Percentiles rank a stretch among this genome's conserved stretches.
Conservation (phyloP, 2,113 vertebrate genomes). For the Sebastes schlegelii region DNA sequence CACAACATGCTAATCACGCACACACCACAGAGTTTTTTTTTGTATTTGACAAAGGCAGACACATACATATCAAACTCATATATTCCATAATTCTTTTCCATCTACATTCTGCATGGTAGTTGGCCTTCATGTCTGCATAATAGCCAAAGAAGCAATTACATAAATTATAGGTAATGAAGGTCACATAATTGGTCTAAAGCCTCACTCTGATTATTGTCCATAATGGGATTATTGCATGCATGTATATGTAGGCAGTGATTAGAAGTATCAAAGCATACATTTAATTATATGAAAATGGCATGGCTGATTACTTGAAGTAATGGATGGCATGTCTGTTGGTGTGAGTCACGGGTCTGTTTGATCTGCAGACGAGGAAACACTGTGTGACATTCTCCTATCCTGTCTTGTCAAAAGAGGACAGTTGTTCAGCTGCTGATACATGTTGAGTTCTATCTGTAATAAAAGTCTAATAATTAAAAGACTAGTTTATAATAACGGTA, state of each 20-base stretch:
- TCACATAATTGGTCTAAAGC: slow-evolving; percentile 20
- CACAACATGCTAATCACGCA: not conserved
- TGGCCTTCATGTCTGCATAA: not conserved
- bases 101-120: too few species aligned
- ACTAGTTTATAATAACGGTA: not conserved
- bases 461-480: not conserved
- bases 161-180: not conserved
- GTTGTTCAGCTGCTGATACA: not conserved
- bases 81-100: too few species aligned
- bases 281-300: slow-evolving; percentile 19
- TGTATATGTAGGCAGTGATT: slow-evolving; percentile 25
- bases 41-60: too few species aligned
- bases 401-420: not conserved
- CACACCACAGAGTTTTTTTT: too few species aligned
- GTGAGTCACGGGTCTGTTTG: not conserved
- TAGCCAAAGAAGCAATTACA: not conserved
- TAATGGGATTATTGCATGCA: slow-evolving; percentile 37
- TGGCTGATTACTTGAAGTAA: slow-evolving; percentile 18
- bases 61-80: too few species aligned
- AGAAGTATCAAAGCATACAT: slow-evolving; percentile 19
- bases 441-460: not conserved
- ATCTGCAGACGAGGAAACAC: not conserved
- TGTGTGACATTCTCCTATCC: not conserved
- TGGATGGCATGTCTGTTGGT: not conserved
- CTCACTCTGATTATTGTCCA: slow-evolving; percentile 18